Evolutionary conservation across 2,797 vertebrate genomes (phyloP).

Genomic region (Ctenopoma kingsleyae): DNA sequence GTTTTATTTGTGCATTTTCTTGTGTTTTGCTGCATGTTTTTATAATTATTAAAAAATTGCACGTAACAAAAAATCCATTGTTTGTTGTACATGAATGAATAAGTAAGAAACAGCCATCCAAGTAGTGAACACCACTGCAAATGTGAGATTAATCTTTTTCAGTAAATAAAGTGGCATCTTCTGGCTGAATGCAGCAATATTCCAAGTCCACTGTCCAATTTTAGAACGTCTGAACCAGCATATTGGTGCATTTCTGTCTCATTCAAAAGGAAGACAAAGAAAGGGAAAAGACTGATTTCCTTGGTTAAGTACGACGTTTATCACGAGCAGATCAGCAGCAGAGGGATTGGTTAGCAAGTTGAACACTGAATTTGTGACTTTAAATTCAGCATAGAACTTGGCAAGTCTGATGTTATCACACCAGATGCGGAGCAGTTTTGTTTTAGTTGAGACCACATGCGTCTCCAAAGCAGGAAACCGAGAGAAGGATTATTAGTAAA

Average conservation of each 20-base stretch:
- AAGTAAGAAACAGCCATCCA: no score
- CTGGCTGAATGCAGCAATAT: no score
- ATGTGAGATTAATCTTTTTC: no score
- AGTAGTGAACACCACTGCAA: no score
- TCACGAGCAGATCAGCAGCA: constrained; percentile 16
- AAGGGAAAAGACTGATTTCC: neutral
- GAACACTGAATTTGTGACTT: constrained; percentile 59
- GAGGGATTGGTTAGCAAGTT: constrained; percentile 46
- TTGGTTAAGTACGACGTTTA: neutral
- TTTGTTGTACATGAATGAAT: no score
- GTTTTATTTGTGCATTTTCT: no score
- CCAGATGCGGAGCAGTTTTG: constrained; percentile 44
- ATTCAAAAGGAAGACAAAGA: constrained; percentile 6
- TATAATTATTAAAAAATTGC: no score
- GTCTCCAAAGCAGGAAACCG: constrained; percentile 55
- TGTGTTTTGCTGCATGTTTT: neutral
- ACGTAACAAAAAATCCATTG: no score
- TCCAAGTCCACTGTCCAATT: neutral
- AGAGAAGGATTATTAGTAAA: constrained; percentile 61
- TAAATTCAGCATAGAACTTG: constrained; percentile 63
- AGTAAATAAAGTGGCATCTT: neutral
- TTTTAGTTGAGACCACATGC: constrained; percentile 66
- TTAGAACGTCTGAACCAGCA: neutral
- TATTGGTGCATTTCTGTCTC: neutral
- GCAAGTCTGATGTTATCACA: constrained; percentile 46